These are phyloP conservation scores for Mareca strepera DNA, from an alignment of 2,797 vertebrate species.

Conservation along the genomic window DNA sequence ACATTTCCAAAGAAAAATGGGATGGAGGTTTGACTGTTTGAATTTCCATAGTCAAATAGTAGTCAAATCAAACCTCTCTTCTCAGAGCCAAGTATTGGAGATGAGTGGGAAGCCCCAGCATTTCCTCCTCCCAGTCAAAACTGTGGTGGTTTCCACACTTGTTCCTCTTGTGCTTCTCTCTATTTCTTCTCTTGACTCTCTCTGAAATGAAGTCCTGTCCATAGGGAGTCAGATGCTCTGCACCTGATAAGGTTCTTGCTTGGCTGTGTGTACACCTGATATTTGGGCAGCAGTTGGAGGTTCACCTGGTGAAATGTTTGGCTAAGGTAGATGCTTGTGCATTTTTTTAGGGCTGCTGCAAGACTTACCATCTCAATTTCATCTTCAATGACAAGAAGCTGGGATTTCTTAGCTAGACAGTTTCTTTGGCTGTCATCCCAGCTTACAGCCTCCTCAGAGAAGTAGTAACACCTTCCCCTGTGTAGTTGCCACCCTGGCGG, in stretches of 20 bases:
- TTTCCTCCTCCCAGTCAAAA: neutral
- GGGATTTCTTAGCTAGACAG: slow-evolving; percentile 51
- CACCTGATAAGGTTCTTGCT: neutral
- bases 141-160: neutral
- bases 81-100: neutral
- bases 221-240: neutral
- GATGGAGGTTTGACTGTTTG: neutral
- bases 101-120: neutral
- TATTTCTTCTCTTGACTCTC: neutral
- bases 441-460: slow-evolving; percentile 27
- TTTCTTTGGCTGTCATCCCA: slow-evolving; percentile 52
- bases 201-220: neutral
- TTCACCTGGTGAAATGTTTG: neutral
- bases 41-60: neutral
- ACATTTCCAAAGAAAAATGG: neutral
- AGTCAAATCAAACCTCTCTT: neutral
- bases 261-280: neutral
- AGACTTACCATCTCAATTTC: slow-evolving; percentile 59
- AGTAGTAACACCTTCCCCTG: slow-evolving; percentile 52
- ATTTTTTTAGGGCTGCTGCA: neutral
- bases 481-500: slow-evolving; percentile 48
- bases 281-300: neutral
- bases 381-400: slow-evolving; percentile 48
- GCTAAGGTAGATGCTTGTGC: neutral
- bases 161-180: neutral